Base-by-base conservation (phyloP, 1,140 invertebrate genomes). In the Centruroides sculpturatus region DNA sequence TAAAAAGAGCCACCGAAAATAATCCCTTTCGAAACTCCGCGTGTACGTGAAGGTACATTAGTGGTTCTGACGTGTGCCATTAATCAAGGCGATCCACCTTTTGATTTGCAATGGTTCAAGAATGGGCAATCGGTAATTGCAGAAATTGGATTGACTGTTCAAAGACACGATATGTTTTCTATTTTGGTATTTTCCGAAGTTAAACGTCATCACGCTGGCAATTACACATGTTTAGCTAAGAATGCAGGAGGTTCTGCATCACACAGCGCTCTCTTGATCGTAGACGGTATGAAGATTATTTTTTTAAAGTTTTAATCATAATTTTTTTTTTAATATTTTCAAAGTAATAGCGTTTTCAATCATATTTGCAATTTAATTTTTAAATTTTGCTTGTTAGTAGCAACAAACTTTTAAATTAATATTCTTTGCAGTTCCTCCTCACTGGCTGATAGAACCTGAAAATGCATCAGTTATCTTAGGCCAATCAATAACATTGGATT, bases 391-490 rank as follows among this genome's bases (percentile, higher is more conserved):
- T 57, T 48, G 47, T 52, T 47, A 8, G 12, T 3, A n/a, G 8
- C 3, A 9, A 36, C 35, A 56, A 47, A 34, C 4, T 13, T 41
- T 59, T 23, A 50, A 51, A 23, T 9, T 36, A 8, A 6, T 60
- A 5, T 13, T 54, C 34, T 49, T 61, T 55, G 12, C 52, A 60
- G 79, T 80, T n/a, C 78, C 80, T 8, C 80, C 80, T 12, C 72
- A 73, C 10, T 82, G 80, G 79, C 69, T 76, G 2, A 68, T 75
- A 8, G 78, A 80, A 59, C 81, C 81, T 0, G 66, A 71, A 48
- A 78, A 82, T 63, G 69, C 74, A 4, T 72, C 73, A 9, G 69
- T 70, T 4, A 71, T 78, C 5, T 70, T 77, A 3, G 70, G 74
- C 12, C 64, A 73, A 41, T 66, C 63, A 12, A 72, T 78, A 0